Percentiles rank a stretch among this genome's conserved stretches.
These are phyloP conservation scores for Archilochus colubris DNA, from an alignment of 2,113 vertebrate species.

Conservation along the genomic window DNA sequence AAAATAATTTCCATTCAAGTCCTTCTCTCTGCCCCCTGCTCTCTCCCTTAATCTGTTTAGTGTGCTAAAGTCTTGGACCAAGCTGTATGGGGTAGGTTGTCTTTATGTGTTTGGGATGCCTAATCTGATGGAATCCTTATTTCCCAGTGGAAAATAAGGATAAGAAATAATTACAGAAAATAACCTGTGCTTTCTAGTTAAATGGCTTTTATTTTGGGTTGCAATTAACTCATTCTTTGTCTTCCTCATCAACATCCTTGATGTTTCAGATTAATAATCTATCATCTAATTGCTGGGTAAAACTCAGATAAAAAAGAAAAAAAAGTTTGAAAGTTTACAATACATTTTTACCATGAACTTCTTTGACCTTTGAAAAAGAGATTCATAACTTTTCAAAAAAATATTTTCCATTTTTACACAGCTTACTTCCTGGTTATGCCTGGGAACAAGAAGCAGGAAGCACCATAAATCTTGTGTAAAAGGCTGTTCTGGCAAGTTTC, in stretches of 20 bases:
- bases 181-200: background rate
- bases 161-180: background rate
- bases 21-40: background rate
- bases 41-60: background rate
- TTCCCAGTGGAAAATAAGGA: background rate
- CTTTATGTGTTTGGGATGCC: background rate
- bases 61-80: background rate
- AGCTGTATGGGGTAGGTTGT: background rate
- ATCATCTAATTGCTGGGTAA: background rate
- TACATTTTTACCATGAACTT: background rate
- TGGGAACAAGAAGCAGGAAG: conserved; percentile 64
- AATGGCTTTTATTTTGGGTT: background rate
- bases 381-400: conserved; percentile 22
- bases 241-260: background rate
- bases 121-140: background rate
- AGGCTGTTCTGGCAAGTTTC: conserved; percentile 44
- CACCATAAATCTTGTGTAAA: conserved; percentile 52
- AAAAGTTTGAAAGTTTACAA: background rate
- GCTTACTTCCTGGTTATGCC: conserved; percentile 48
- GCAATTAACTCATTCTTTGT: background rate
- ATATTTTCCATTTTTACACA: conserved; percentile 55
- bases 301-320: background rate
- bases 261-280: background rate
- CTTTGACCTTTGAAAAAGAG: conserved; percentile 34
- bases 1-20: background rate